Percentiles rank a stretch among this genome's conserved stretches.
Evolutionary conservation across 2,113 vertebrate genomes (phyloP).

Genomic region (Zosterops japonicus): DNA sequence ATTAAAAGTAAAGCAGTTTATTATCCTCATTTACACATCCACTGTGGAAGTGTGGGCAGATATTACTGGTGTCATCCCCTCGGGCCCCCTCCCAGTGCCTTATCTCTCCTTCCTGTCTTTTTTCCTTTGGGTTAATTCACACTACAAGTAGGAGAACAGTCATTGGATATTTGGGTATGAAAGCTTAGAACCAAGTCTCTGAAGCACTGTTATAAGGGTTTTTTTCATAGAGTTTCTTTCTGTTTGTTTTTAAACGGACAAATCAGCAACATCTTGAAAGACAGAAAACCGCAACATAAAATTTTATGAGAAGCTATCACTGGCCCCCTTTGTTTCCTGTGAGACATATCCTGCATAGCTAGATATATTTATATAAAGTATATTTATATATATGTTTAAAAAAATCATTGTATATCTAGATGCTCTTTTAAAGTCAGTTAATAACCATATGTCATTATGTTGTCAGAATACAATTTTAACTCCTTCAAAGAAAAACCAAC

Average conservation of each 20-base stretch:
- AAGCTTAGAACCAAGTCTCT: neutral
- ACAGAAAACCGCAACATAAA: conserved; percentile 6
- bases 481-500: neutral
- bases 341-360: neutral
- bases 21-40: neutral
- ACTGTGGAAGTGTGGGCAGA: neutral
- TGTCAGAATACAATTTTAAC: neutral
- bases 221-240: neutral
- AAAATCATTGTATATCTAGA: neutral
- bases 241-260: neutral
- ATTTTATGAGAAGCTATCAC: neutral
- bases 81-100: neutral
- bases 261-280: neutral
- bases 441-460: neutral
- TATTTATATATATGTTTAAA: neutral
- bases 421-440: neutral
- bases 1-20: neutral
- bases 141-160: neutral
- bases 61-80: neutral
- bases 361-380: neutral
- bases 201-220: neutral
- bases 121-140: neutral
- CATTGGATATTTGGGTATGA: neutral
- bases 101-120: neutral
- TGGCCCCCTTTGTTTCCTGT: neutral